Evolutionary conservation across 64 coral and sea anemone genomes (phyloP).

Genomic region (Orbicella faveolata): DNA sequence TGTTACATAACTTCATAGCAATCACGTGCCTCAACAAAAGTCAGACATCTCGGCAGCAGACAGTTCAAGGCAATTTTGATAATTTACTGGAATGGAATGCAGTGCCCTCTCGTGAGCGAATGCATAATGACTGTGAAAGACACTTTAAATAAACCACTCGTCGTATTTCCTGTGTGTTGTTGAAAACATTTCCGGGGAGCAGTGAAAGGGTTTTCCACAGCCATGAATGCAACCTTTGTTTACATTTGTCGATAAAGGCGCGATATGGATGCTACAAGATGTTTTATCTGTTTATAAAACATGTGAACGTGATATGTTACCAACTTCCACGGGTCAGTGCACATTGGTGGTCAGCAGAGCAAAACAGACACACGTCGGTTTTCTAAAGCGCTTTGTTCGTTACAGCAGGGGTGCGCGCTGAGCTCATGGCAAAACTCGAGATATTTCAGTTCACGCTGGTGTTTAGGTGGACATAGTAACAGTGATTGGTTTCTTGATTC

Average conservation of each 20-base stretch:
- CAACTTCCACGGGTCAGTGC: too few relatives aligned
- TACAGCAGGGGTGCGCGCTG: too few relatives aligned
- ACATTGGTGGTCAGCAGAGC: too few relatives aligned
- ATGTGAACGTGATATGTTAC: background rate
- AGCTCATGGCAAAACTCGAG: too few relatives aligned
- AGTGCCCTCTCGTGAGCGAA: background rate
- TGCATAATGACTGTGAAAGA: background rate
- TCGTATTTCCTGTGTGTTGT: background rate
- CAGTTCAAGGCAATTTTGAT: background rate
- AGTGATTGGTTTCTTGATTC: too few relatives aligned
- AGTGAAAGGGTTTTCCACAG: background rate
- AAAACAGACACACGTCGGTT: too few relatives aligned
- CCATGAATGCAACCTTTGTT: too few relatives aligned
- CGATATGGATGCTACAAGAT: too few relatives aligned
- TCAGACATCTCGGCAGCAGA: background rate
- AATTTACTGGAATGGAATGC: slow-evolving; percentile 33
- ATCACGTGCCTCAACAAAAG: background rate
- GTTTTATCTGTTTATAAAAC: background rate
- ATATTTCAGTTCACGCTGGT: too few relatives aligned
- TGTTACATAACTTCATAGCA: background rate
- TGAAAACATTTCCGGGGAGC: background rate
- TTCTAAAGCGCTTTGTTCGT: too few relatives aligned
- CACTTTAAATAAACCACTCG: background rate
- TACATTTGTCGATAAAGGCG: too few relatives aligned
- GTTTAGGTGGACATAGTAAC: too few relatives aligned